Evolutionary conservation across 2,113 vertebrate genomes (phyloP).

Genomic region (Theropithecus gelada): DNA sequence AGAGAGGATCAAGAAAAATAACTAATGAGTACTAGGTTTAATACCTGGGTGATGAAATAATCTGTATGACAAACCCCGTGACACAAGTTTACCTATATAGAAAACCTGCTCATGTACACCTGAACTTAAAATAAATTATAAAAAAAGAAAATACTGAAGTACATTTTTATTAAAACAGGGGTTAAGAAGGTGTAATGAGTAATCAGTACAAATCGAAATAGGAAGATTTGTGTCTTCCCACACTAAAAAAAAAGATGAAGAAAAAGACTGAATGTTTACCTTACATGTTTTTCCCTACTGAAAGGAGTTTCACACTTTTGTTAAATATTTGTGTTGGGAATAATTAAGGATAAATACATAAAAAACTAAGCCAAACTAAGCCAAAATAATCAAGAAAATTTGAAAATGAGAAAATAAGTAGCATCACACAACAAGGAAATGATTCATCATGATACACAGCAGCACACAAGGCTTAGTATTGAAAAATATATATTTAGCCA

Average conservation of each 20-base stretch:
- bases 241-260: not conserved
- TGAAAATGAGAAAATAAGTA: not conserved
- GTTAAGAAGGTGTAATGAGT: fast-evolving
- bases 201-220: not conserved
- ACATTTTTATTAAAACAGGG: not conserved
- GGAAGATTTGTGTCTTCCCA: fast-evolving
- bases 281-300: not conserved
- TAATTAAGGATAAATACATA: not conserved
- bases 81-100: too few species aligned
- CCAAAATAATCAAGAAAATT: not conserved
- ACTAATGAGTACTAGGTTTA: too few species aligned
- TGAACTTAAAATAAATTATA: not conserved
- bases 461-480: not conserved
- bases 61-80: too few species aligned
- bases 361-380: not conserved
- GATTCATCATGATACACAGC: not conserved
- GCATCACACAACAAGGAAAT: not conserved
- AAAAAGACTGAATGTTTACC: not conserved
- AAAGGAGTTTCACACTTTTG: not conserved
- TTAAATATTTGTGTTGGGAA: not conserved
- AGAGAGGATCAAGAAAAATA: too few species aligned
- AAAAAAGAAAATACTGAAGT: not conserved
- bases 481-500: not conserved
- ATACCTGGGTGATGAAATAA: too few species aligned
- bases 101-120: too few species aligned